Base-by-base conservation (phyloP, 2,888 invertebrate genomes). In the Beris chalybata region DNA sequence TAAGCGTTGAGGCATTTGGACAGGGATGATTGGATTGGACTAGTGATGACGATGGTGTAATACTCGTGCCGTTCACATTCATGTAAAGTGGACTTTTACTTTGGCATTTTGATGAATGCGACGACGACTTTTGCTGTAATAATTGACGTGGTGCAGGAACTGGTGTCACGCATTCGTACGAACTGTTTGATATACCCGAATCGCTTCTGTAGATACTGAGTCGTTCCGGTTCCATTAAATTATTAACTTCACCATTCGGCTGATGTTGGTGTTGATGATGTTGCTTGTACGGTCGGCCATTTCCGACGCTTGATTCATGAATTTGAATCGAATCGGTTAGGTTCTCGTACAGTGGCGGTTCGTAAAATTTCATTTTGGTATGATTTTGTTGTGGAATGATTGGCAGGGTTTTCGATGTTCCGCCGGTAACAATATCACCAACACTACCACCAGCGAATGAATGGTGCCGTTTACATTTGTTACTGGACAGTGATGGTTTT, bases 261-360 rank as follows among this genome's bases (percentile, higher is more conserved):
- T 68, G 68, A 72, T 76, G 77, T 74, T 76, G 78, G 73, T 76
- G 78, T 74, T 76, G 77, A 74, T 77, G 76, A 59, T 70, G 66
- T 47, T 71, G 69, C 22, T 22, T 52, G 15, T 43, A n/a, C 43
- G 58, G n/a, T 7, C 38, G 65, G 11, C 30, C 31, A 53, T 69
- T 71, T 29, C 32, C 54, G 13, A 64, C 13, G n/a, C 65, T 57
- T 11, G 58, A 76, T 76, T 87, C 87, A 69, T 85, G 85, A 32
- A 87, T 84, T 79, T 88, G 87, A 70, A 87, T 87, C 13, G 87
- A 87, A 75, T 88, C 88, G 52, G 86, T 87, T 65, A 88, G 78
- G 75, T 88, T 87, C 76, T 89, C 86, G 76, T 87, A 87, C 67
- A 82, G 76, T 66, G 80, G 80, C 69, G 78, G 79, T 73, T 80